Conservation (phyloP, 2,113 vertebrate genomes). For the Haemorhous mexicanus region DNA sequence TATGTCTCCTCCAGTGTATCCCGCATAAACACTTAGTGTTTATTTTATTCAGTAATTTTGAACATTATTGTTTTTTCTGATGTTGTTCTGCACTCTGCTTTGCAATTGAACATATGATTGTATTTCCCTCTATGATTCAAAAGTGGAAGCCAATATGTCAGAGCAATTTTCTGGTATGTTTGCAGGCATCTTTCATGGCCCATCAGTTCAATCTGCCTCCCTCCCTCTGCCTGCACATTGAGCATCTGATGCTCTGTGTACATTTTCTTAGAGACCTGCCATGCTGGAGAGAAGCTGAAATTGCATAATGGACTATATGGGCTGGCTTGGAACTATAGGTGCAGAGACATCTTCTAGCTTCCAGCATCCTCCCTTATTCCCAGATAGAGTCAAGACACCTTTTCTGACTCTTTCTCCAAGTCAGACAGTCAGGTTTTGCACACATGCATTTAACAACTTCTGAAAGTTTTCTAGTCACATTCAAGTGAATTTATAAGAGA, state of each 20-base stretch:
- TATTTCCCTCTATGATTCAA: background rate
- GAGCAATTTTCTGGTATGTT: background rate
- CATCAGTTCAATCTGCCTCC: rapidly evolving
- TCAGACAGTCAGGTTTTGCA: background rate
- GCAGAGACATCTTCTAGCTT: background rate
- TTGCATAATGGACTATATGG: too few species aligned
- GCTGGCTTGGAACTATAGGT: background rate
- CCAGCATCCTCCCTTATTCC: background rate
- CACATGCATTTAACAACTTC: background rate
- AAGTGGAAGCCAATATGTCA: background rate
- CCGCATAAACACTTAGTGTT: background rate
- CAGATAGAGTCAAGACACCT: background rate
- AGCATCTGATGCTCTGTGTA: background rate
- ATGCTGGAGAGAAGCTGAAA: background rate
- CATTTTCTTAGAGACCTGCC: background rate
- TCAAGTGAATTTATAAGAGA: background rate
- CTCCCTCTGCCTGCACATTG: too few species aligned
- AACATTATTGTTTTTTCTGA: background rate
- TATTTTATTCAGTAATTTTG: background rate
- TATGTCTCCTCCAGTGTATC: background rate
- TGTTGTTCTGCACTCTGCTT: background rate
- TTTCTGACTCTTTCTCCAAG: background rate
- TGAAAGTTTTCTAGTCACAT: background rate
- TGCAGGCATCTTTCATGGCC: background rate
- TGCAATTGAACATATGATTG: background rate